phyloP scores from a whole-genome alignment of 2,113 vertebrate species.

The Nannospalax galili region DNA sequence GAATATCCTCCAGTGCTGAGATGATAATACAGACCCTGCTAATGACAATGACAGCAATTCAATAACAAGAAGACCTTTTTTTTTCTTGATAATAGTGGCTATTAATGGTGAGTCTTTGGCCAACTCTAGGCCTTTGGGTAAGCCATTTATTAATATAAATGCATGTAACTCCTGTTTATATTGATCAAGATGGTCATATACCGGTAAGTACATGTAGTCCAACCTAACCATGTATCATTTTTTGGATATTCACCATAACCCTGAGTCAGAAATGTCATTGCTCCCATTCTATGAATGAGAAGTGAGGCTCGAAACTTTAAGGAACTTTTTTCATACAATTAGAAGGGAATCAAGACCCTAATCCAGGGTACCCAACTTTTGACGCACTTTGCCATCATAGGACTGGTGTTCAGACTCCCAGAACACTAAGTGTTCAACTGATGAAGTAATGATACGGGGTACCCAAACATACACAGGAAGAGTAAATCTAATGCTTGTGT shows the following conservation, averaged over 20 bases:
- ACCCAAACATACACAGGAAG: neutral
- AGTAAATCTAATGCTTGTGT: neutral
- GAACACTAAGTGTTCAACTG: constrained; percentile 6
- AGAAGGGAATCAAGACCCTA: neutral
- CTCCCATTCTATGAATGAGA: neutral
- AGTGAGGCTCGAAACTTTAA: neutral
- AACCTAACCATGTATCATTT: neutral
- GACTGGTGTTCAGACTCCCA: neutral
- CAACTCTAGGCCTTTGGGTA: neutral
- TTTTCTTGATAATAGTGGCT: constrained; percentile 21
- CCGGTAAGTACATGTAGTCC: neutral
- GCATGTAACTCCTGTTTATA: neutral
- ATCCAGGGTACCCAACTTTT: neutral
- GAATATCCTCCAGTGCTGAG: neutral
- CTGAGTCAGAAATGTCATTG: neutral
- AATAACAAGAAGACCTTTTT: neutral
- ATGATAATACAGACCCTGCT: neutral
- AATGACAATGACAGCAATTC: neutral
- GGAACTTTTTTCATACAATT: neutral
- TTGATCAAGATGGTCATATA: neutral
- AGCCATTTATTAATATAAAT: neutral
- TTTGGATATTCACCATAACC: neutral
- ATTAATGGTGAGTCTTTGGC: neutral
- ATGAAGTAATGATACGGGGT: neutral
- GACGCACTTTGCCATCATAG: neutral